Base-by-base conservation (phyloP, 1,140 invertebrate species). In the Caerostris extrusa region DNA sequence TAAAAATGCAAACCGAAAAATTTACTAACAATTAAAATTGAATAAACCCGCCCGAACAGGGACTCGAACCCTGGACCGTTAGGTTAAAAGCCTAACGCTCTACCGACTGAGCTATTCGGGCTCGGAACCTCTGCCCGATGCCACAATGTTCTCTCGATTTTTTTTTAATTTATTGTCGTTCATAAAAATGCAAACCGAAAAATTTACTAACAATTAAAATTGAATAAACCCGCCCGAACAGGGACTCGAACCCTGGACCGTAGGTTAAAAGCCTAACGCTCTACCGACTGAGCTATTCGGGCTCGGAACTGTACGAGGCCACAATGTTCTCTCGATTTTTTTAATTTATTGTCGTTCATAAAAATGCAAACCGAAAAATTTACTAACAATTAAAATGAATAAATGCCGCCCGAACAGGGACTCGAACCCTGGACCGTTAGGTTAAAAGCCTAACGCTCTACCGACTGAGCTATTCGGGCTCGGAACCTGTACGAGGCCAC, bases 401-500 rank as follows among this genome's bases (percentile, higher is more conserved):
- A 1, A 34, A 34, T 34, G 0, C 34, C 93, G 93, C 93, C 89
- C 93, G 93, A 91, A 94, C 93, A 94, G 93, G 93, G 93, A 88
- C 93, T 94, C 93, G 93, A 94, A 94, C 93, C 93, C 93, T 94
- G 94, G 89, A 94, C 89, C 94, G 94, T 94, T 94, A 94, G 89
- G 89, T 94, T 94, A 94, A 94, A 94, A 94, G 89, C 94, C 94
- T 94, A 94, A 94, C 94, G 94, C 94, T 94, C 94, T 94, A 94
- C 94, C 94, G 94, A 94, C 93, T 94, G 93, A 94, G 93, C 93
- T 94, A 94, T 94, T 88, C 93, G 93, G 93, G 93, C 89, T 86
- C 90, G 2, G 34, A 0, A 34, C 0, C 34, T 1, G 0, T 2
- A 34, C 34, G 34, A 34, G 34, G 34, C 34, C 34, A 34, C 34